phyloP scores from a whole-genome alignment of 2,888 invertebrate species.

The Ramazzottius varieornatus region DNA sequence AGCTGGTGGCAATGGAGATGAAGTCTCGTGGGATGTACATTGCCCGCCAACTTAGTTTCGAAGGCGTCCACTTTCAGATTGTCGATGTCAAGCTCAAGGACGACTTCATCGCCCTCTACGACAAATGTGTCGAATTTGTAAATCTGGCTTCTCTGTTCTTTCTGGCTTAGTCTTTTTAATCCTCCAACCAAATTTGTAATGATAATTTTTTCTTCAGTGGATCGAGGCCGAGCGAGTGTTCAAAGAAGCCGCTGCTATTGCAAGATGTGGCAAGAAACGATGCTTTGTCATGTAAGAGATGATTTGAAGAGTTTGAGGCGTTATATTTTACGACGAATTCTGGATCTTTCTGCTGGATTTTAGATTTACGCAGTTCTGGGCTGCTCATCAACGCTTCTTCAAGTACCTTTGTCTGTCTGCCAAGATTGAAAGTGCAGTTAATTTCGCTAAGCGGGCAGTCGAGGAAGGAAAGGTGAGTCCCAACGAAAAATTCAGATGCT shows the following conservation, averaged over 20 bases:
- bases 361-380: slow-evolving; percentile 19
- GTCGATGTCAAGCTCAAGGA: slow-evolving; percentile 15
- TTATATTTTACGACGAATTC: background rate
- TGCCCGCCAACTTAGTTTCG: slow-evolving; percentile 20
- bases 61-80: slow-evolving; percentile 10
- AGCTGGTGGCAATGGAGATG: slow-evolving; percentile 18
- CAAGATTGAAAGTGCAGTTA: slow-evolving; percentile 9
- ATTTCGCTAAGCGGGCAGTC: slow-evolving; percentile 15
- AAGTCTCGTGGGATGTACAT: slow-evolving; percentile 21
- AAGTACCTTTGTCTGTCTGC: slow-evolving; percentile 17
- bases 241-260: background rate
- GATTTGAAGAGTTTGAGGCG: background rate
- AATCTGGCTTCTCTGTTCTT: too few species aligned
- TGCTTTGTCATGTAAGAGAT: background rate
- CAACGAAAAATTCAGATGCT: too few species aligned
- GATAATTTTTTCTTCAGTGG: background rate
- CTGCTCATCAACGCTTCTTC: slow-evolving; percentile 21
- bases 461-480: slow-evolving; percentile 10
- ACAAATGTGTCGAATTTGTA: slow-evolving; percentile 8
- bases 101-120: slow-evolving; percentile 18
- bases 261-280: background rate
- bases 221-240: background rate
- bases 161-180: background rate
- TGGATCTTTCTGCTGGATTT: slow-evolving; percentile 7
- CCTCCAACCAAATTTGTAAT: background rate